Evolutionary conservation across 2,888 invertebrate species (phyloP), one percentile per base, ranked within the genome.

Genomic region (Blastobasis adustella): DNA sequence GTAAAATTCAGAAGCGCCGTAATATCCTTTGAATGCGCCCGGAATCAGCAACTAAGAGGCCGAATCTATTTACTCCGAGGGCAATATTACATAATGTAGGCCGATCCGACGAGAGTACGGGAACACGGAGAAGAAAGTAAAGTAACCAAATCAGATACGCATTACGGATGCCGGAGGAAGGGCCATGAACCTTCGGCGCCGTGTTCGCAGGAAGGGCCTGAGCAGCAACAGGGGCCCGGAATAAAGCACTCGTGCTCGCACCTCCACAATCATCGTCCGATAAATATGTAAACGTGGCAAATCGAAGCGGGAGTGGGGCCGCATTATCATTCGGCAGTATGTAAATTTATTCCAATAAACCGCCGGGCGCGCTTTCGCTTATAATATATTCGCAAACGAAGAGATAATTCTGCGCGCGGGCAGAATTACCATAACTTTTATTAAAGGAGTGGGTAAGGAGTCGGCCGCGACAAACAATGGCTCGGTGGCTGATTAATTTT

Each of bases 271-370:
- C 78, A 79, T 76, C 72, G 67, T 60, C 59, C 80, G 82, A 83
- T 87, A 87, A 85, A 86, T 86, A 84, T 86, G 84, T 86, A 85
- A 84, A 73, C 80, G 79, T 69, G 72, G 69, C 72, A 71, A 81
- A 85, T 84, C 81, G 87, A 79, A 79, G 74, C 67, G 72, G 62
- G 67, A 71, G 65, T 67, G 66, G 69, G 52, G 62, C 60, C 66
- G 70, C 78, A 82, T 82, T 82, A 85, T 81, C 79, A 81, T 79
- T 73, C 72, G 71, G 76, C 67, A 72, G 73, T 79, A 88, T 87
- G 88, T 83, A 88, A 87, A 88, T 88, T 85, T 87, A 87, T 88
- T 87, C 85, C 87, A 87, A 87, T 87, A 87, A 86, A 84, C 80
- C 77, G 67, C 73, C 73, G 73, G 72, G 69, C 73, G 67, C 76